Evolutionary conservation across 2,797 vertebrate genomes (phyloP).

Genomic region (Melanotaenia boesemani): DNA sequence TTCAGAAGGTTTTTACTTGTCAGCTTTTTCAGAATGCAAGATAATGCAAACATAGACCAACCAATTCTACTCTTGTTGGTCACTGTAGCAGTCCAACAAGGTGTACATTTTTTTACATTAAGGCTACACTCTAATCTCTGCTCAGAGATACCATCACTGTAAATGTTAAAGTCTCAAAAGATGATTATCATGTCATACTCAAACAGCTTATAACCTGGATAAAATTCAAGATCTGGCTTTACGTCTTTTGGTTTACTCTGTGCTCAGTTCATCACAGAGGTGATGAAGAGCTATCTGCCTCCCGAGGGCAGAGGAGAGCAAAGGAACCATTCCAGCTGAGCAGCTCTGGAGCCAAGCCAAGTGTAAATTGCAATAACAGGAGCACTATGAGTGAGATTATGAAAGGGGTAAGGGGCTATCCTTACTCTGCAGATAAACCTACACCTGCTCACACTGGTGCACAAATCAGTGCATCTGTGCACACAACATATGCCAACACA

Average conservation of each 20-base stretch:
- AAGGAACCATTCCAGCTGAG: conserved; percentile 52
- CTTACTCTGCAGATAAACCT: conserved; percentile 50
- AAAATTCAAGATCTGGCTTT: conserved; percentile 34
- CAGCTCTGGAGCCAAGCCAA: conserved; percentile 60
- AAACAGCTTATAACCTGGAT: conserved; percentile 33
- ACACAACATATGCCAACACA: conserved; percentile 18
- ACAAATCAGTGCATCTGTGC: conserved; percentile 40
- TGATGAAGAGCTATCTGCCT: conserved; percentile 56
- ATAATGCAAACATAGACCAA: not conserved
- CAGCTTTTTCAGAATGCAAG: too few relatives aligned
- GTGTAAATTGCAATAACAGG: conserved; percentile 75
- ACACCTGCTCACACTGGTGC: conserved; percentile 6
- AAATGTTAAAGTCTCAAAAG: not conserved
- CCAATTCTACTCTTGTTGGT: too few relatives aligned
- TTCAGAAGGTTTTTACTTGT: not conserved
- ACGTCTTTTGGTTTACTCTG: conserved; percentile 44
- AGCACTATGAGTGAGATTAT: conserved; percentile 68
- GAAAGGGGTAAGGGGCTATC: conserved; percentile 58
- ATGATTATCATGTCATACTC: conserved; percentile 25
- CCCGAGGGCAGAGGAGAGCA: conserved; percentile 28
- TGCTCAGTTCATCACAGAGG: conserved; percentile 40
- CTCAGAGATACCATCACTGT: not conserved
- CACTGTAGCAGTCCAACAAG: too few relatives aligned
- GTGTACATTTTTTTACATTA: too few relatives aligned
- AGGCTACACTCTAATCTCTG: conserved; percentile 4